A percentile compares a stretch with the other conserved stretches of the same genome.
Evolutionary conservation across 2,113 vertebrate species (phyloP).

Genomic region (Chloropsis hardwickii): DNA sequence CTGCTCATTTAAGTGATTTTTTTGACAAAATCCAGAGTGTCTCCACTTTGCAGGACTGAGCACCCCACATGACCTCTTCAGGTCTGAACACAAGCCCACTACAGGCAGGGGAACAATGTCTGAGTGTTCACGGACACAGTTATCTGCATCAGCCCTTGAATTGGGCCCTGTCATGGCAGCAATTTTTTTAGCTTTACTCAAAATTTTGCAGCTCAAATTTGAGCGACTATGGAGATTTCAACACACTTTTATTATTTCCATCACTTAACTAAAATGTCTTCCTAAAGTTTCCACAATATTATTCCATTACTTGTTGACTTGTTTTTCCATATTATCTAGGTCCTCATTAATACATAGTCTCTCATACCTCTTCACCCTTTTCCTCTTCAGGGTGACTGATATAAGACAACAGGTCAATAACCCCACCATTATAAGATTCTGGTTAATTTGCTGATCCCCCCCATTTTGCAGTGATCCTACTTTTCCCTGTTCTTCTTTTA

Average conservation of each 20-base stretch:
- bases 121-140: too few species aligned
- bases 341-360: neutral
- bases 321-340: neutral
- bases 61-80: neutral
- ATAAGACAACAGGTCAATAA: neutral
- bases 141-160: neutral
- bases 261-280: neutral
- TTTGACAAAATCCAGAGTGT: neutral
- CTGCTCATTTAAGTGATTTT: neutral
- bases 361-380: neutral
- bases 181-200: neutral
- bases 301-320: neutral
- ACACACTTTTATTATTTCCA: neutral
- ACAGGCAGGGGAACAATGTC: neutral
- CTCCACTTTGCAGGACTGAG: neutral
- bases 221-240: neutral
- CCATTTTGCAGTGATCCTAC: neutral
- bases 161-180: accelerated
- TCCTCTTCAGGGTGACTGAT: neutral
- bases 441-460: neutral
- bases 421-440: neutral
- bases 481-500: neutral
- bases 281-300: neutral
- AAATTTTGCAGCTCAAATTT: neutral
- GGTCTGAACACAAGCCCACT: neutral